Evolutionary conservation across 2,888 invertebrate genomes (phyloP).

Genomic region (Erebia aethiops): DNA sequence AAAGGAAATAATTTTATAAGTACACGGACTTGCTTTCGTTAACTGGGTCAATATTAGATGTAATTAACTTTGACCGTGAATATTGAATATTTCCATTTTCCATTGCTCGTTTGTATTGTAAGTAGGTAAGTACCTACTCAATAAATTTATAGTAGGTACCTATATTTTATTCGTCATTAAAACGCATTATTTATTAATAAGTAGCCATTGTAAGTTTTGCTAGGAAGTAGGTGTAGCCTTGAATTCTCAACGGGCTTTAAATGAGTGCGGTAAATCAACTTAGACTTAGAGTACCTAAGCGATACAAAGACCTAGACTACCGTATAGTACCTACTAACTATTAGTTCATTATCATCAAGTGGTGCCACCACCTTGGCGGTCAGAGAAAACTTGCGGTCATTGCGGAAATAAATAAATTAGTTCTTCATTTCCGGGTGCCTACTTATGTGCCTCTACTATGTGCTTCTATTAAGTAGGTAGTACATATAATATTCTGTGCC

Average conservation of each 20-base stretch:
- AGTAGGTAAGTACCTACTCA: neutral
- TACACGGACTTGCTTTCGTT: conserved; percentile 28
- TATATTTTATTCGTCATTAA: too few species aligned
- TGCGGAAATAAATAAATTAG: too few species aligned
- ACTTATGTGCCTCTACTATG: too few species aligned
- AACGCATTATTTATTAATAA: neutral
- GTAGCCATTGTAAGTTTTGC: neutral
- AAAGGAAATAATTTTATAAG: conserved; percentile 44
- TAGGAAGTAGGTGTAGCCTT: neutral
- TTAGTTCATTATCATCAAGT: too few species aligned
- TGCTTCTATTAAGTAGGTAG: too few species aligned
- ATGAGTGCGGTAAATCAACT: neutral
- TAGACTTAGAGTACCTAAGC: neutral
- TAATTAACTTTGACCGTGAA: conserved; percentile 41
- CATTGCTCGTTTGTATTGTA: conserved; percentile 18
- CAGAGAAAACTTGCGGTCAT: too few species aligned
- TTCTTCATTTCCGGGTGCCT: too few species aligned
- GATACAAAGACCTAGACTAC: too few species aligned
- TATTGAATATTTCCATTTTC: conserved; percentile 9
- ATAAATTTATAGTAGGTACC: too few species aligned
- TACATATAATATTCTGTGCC: too few species aligned
- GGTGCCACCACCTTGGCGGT: too few species aligned
- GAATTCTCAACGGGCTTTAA: neutral
- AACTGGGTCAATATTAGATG: conserved; percentile 38
- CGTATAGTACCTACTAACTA: too few species aligned